phyloP scores from a whole-genome alignment of 1,140 invertebrate genomes.

The Calephelis virginiensis region DNA sequence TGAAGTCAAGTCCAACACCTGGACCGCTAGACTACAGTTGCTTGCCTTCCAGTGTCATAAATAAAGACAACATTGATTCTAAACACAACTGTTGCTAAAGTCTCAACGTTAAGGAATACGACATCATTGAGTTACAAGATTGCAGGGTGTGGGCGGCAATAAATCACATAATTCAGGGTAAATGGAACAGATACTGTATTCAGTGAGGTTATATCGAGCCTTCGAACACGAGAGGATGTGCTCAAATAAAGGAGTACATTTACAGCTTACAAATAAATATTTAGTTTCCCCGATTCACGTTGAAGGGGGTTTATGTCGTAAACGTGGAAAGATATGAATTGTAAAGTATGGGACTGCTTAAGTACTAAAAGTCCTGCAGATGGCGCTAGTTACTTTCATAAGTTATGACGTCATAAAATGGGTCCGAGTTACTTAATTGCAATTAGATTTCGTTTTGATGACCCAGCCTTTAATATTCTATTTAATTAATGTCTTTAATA shows the following conservation, averaged over 20 bases:
- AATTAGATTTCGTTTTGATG: no score
- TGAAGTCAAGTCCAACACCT: no score
- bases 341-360: no score
- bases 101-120: slow-evolving; percentile 1
- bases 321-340: not conserved
- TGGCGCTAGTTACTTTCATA: no score
- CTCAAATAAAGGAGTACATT: slow-evolving; percentile 14
- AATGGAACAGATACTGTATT: slow-evolving; percentile 17
- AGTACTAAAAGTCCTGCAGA: no score
- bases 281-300: not conserved
- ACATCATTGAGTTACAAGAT: slow-evolving; percentile 10
- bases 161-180: slow-evolving; percentile 12
- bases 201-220: slow-evolving; percentile 3
- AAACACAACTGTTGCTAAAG: not conserved
- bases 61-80: not conserved
- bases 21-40: no score
- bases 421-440: no score
- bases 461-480: no score
- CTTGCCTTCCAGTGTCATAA: not conserved
- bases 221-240: slow-evolving; percentile 8
- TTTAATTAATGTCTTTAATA: no score
- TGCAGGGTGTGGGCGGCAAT: slow-evolving; percentile 10
- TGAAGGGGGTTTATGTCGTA: not conserved
- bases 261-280: slow-evolving; percentile 11
- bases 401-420: no score